phyloP scores from a whole-genome alignment of 1,140 invertebrate species.

The Heliothis subflexa region DNA sequence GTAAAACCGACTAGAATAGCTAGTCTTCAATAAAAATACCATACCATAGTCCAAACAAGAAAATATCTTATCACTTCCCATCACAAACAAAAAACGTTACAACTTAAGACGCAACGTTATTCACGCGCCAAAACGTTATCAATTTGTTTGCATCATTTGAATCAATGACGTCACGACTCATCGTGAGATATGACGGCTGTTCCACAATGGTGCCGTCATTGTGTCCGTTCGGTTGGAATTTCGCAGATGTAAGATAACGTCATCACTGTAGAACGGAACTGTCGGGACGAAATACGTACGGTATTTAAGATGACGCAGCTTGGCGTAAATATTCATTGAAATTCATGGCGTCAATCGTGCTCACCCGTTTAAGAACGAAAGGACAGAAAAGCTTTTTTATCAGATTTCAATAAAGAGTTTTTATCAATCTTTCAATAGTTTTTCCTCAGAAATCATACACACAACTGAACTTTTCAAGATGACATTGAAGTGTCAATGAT shows the following conservation, averaged over 20 bases:
- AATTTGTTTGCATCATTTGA: constrained; percentile 45
- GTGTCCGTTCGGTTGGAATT: constrained; percentile 51
- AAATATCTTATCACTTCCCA: not conserved
- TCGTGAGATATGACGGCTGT: constrained; percentile 53
- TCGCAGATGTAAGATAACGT: constrained; percentile 37
- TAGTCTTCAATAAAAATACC: too few relatives aligned
- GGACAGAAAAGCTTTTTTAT: too few relatives aligned
- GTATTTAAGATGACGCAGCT: not conserved
- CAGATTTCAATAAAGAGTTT: too few relatives aligned
- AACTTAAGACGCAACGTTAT: not conserved
- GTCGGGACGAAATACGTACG: not conserved
- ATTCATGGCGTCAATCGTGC: too few relatives aligned
- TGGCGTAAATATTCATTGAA: too few relatives aligned
- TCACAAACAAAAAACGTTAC: constrained; percentile 8
- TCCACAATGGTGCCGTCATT: constrained; percentile 40
- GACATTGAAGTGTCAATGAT: too few relatives aligned
- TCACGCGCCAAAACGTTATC: not conserved
- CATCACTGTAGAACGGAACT: constrained; percentile 1
- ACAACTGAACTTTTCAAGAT: too few relatives aligned
- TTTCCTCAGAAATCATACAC: too few relatives aligned
- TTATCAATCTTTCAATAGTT: too few relatives aligned
- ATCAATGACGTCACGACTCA: constrained; percentile 52
- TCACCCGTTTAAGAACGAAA: too few relatives aligned
- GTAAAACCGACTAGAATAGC: too few relatives aligned
- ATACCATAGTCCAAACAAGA: too few relatives aligned